These are phyloP conservation scores for Butorides virescens DNA, from an alignment of 2,113 vertebrate species.

Conservation along the genomic window DNA sequence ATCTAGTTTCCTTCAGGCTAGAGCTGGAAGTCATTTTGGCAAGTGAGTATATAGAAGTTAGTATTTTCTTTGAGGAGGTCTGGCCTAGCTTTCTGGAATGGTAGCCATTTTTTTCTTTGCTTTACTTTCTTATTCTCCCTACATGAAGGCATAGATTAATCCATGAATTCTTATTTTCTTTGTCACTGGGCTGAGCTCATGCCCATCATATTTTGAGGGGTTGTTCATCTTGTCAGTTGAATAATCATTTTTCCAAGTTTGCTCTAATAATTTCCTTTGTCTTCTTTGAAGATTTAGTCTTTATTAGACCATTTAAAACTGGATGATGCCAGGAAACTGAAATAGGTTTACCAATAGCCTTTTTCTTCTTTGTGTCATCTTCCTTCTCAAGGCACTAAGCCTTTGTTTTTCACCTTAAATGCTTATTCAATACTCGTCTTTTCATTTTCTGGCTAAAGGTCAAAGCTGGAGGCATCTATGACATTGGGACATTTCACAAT, in stretches of 20 bases:
- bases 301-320: background rate
- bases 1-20: background rate
- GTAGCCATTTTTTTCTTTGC: background rate
- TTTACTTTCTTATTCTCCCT: background rate
- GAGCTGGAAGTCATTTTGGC: background rate
- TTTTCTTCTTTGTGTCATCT: background rate
- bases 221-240: background rate
- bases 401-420: background rate
- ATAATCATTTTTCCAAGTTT: background rate
- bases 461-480: background rate
- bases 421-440: background rate
- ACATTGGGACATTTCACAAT: background rate
- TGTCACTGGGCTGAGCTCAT: background rate
- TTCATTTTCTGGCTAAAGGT: background rate
- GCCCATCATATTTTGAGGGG: background rate
- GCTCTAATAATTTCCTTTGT: background rate
- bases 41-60: background rate
- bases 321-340: background rate
- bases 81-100: background rate
- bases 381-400: background rate
- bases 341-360: background rate
- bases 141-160: background rate
- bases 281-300: background rate
- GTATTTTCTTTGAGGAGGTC: background rate
- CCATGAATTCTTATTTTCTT: background rate